Conservation (phyloP, 2,113 vertebrate species). For the Cynoglossus semilaevis region DNA sequence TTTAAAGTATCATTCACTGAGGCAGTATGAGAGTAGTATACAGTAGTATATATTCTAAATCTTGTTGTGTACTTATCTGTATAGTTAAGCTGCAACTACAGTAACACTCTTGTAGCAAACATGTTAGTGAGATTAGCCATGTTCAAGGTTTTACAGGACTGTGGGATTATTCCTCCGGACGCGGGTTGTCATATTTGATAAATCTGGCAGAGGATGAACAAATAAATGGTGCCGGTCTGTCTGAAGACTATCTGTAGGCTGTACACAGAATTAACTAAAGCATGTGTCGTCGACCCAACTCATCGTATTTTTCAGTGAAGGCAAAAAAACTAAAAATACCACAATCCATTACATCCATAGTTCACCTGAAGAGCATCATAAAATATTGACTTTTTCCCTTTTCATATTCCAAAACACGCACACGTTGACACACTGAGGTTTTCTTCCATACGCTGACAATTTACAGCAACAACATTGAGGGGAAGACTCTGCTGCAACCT, state of each 20-base stretch:
- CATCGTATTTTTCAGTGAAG: not conserved
- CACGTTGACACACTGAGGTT: not conserved
- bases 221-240: not conserved
- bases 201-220: not conserved
- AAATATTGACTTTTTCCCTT: not conserved
- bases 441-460: not conserved
- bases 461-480: not conserved
- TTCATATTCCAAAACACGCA: conserved; percentile 12
- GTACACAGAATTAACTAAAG: not conserved
- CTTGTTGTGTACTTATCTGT: too few species aligned
- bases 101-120: not conserved
- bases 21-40: too few species aligned
- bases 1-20: too few species aligned
- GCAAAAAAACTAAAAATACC: not conserved
- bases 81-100: too few species aligned
- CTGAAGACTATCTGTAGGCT: not conserved
- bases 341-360: not conserved
- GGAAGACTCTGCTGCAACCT: conserved; percentile 5
- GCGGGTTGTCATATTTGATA: not conserved
- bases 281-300: not conserved
- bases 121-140: too few species aligned
- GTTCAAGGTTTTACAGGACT: too few species aligned
- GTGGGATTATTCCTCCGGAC: not conserved
- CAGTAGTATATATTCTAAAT: too few species aligned
- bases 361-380: not conserved